Percentiles rank a stretch among this genome's conserved stretches.
These are phyloP conservation scores for Oreortyx pictus DNA, from an alignment of 2,797 vertebrate genomes.

Conservation along the genomic window DNA sequence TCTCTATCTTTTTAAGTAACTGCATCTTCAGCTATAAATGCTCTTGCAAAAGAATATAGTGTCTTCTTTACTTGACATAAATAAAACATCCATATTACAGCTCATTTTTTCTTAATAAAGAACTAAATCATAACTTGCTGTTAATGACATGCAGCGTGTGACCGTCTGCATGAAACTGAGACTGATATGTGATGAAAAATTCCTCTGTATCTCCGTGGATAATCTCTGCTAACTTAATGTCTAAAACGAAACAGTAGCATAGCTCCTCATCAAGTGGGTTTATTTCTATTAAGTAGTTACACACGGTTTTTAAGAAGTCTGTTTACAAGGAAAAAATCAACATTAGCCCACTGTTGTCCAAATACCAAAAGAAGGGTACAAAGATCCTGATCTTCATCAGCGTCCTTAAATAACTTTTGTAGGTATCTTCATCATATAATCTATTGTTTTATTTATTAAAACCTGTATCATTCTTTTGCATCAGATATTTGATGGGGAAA, in stretches of 20 bases:
- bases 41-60: background rate
- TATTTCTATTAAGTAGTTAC: background rate
- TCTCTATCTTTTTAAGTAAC: background rate
- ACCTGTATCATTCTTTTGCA: slow-evolving; percentile 20
- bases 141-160: background rate
- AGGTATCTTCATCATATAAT: background rate
- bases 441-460: slow-evolving; percentile 76
- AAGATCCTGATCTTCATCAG: background rate
- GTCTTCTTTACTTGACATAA: slow-evolving; percentile 30
- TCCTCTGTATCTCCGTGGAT: background rate
- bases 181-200: background rate
- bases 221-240: slow-evolving; percentile 5
- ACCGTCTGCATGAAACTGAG: background rate
- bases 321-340: slow-evolving; percentile 21
- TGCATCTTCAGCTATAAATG: background rate
- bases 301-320: background rate
- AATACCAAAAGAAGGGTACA: slow-evolving; percentile 11
- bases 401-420: background rate
- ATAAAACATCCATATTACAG: background rate
- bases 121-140: background rate
- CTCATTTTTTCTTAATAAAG: background rate
- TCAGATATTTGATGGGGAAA: background rate
- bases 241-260: background rate
- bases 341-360: background rate
- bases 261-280: background rate